These are phyloP conservation scores for Notiomystis cincta DNA, from an alignment of 2,113 vertebrate species.

Conservation along the genomic window DNA sequence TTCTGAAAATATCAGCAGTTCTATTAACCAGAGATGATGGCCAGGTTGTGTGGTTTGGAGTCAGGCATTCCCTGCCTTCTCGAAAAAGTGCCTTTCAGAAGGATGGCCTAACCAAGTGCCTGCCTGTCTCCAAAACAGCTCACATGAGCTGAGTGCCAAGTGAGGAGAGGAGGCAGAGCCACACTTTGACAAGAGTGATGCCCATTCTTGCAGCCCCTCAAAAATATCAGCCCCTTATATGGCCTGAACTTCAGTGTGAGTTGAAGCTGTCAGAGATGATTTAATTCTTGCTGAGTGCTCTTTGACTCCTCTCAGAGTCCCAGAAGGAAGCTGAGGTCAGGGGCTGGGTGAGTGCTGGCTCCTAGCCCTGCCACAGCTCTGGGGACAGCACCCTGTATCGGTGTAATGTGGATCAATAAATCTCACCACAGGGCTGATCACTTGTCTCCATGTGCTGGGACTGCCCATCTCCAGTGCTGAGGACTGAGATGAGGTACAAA, in stretches of 20 bases:
- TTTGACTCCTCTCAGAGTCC: conserved; percentile 1
- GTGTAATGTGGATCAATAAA: neutral
- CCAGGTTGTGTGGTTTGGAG: neutral
- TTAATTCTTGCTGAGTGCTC: conserved; percentile 12
- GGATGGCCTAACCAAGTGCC: neutral
- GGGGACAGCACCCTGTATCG: neutral
- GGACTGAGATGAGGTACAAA: neutral
- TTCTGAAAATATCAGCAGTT: neutral
- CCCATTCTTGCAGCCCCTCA: neutral
- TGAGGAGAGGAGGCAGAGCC: neutral
- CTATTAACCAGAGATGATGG: neutral
- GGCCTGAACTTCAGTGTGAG: neutral
- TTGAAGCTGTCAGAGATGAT: conserved; percentile 1
- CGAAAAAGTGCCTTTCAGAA: neutral
- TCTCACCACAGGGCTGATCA: accelerated
- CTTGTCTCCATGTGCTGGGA: neutral
- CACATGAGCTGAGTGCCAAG: neutral
- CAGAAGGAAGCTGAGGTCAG: conserved; percentile 17
- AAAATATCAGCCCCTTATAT: neutral
- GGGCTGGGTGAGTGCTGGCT: neutral
- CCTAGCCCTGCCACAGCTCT: neutral
- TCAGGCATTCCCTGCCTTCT: neutral
- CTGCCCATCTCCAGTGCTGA: neutral
- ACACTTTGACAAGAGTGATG: neutral
- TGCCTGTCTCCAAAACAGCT: neutral